Evolutionary conservation across 2,113 vertebrate genomes (phyloP), one percentile per base, ranked within the genome.

Genomic region (Columba janthina): DNA sequence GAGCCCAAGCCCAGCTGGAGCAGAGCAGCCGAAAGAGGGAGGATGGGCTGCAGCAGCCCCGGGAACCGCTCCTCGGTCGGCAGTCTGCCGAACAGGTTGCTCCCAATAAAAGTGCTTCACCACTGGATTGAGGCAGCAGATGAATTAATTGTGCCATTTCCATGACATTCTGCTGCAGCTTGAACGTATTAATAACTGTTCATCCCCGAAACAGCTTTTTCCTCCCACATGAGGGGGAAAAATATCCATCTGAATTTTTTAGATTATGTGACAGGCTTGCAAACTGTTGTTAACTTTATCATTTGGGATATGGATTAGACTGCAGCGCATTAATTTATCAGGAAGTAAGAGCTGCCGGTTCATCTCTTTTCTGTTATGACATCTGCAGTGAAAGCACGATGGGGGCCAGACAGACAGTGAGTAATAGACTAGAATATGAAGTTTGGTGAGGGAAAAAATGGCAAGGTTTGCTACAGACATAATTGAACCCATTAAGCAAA

Each of bases 401-500:
- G 93, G 96, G 81, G 90, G 94, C 85, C 95, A 97, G 92, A 81
- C 86, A 94, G 88, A 91, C 92, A 92, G 80, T 83, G 94, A 94
- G 78, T 91, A 96, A 90, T 96, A 94, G 82, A 93, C 90, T 94
- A 53, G 95, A 96, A 97, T 95, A 96, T 94, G 95, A 96, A 94
- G 90, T 93, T 93, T 96, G 83, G 95, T 66, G 74, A 22, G 34
- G 67, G 79, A 74, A 51, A 73, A 36, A 89, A 97, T 90, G 85
- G 83, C 89, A 80, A 94, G 91, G 93, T 85, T 95, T 96, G 90
- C 94, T 96, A 91, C 22, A 10, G 89, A 88, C 89, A 92, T 95
- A 95, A 97, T 94, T 97, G 87, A 98, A 96, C 71, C 91, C 85
- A 94, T 97, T 97, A 97, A 82, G 96, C 53, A 91, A 96, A 94